A percentile compares a stretch with the other conserved stretches of the same genome.
phyloP scores from a whole-genome alignment of 2,888 invertebrate species.

The Andrena hattorfiana region DNA sequence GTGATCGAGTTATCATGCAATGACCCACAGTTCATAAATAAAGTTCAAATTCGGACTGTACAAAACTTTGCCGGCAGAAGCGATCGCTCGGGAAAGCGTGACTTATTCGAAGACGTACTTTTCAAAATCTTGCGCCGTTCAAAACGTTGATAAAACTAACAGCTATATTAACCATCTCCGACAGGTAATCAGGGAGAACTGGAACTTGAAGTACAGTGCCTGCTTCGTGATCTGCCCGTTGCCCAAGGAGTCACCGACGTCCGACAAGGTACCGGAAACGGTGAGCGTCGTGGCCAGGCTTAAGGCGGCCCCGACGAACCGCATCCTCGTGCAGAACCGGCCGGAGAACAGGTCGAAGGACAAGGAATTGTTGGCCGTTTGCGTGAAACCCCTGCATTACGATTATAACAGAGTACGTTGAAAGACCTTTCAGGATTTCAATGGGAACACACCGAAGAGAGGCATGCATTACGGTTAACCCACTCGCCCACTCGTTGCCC shows the following conservation, averaged over 20 bases:
- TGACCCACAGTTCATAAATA: too few relatives aligned
- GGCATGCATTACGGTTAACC: neutral
- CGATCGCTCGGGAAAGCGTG: too few relatives aligned
- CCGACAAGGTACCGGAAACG: slow-evolving; percentile 88
- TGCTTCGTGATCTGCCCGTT: slow-evolving; percentile 94
- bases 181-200: slow-evolving; percentile 95
- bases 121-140: too few relatives aligned
- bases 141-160: neutral
- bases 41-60: too few relatives aligned
- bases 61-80: neutral
- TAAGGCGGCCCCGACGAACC: slow-evolving; percentile 88
- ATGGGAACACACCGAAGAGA: neutral
- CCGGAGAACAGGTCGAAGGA: slow-evolving; percentile 85
- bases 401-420: slow-evolving; percentile 90
- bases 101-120: too few relatives aligned
- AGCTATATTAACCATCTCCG: neutral
- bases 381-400: slow-evolving; percentile 96
- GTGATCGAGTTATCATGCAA: too few relatives aligned
- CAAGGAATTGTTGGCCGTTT: slow-evolving; percentile 90
- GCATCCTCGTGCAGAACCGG: slow-evolving; percentile 88
- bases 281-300: slow-evolving; percentile 90
- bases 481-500: neutral
- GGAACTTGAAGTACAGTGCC: slow-evolving; percentile 97
- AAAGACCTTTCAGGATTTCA: neutral
- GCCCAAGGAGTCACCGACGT: slow-evolving; percentile 87